phyloP scores from a whole-genome alignment of 2,113 vertebrate genomes.

The Thalassoma bifasciatum region DNA sequence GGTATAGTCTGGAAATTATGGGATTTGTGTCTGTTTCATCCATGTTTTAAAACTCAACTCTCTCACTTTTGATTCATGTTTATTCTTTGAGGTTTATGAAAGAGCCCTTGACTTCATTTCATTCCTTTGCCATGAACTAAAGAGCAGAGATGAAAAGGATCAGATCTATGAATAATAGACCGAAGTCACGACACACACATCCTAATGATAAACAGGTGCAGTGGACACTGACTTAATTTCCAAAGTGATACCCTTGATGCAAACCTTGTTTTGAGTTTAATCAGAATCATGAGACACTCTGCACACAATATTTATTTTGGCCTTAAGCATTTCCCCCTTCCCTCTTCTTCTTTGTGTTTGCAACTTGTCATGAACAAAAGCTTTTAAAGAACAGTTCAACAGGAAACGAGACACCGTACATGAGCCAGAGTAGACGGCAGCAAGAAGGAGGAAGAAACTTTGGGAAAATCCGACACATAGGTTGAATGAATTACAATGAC shows the following conservation, averaged over 20 bases:
- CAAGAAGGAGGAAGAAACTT: conserved; percentile 52
- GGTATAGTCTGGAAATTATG: too few species aligned
- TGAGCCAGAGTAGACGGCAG: conserved; percentile 22
- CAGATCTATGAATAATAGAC: conserved; percentile 37
- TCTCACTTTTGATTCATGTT: conserved; percentile 40
- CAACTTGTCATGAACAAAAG: conserved; percentile 12
- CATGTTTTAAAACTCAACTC: background rate
- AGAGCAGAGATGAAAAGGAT: conserved; percentile 37
- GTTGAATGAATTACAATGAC: conserved; percentile 48
- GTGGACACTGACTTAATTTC: conserved; percentile 29
- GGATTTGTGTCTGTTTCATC: conserved; percentile 22
- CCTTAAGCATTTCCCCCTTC: background rate
- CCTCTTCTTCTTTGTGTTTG: conserved; percentile 16
- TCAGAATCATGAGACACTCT: conserved; percentile 10
- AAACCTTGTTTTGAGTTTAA: conserved; percentile 1
- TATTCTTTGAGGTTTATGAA: conserved; percentile 37
- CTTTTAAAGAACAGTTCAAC: conserved; percentile 17
- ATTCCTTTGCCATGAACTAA: conserved; percentile 53
- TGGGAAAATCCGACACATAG: conserved; percentile 39
- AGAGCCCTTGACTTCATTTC: conserved; percentile 22
- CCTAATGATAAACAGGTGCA: conserved; percentile 56
- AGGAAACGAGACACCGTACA: conserved; percentile 9
- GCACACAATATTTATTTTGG: conserved; percentile 22
- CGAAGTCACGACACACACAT: conserved; percentile 39
- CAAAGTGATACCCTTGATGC: conserved; percentile 15